These are phyloP conservation scores for Siphlonurus alternatus DNA, from an alignment of 2,888 invertebrate genomes.

Conservation along the genomic window DNA sequence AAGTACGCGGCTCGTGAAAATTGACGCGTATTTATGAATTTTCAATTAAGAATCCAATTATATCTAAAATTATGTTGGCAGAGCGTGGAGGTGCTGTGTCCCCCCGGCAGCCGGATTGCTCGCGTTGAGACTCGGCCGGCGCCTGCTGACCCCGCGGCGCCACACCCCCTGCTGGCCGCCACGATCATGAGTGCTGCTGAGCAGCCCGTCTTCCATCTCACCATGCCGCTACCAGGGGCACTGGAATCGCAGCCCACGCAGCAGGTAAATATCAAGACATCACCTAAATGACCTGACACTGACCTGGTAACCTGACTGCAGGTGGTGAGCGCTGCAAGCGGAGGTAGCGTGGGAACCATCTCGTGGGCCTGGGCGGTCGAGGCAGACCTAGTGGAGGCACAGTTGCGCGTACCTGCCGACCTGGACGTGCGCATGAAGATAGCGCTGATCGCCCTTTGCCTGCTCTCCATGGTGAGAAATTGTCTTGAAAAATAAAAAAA, in stretches of 20 bases:
- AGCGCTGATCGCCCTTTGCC: not conserved
- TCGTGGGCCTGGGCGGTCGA: not conserved
- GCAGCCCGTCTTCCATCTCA: not conserved
- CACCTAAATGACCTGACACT: not conserved
- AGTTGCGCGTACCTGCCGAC: not conserved
- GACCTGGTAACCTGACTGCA: not conserved
- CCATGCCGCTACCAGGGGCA: not conserved
- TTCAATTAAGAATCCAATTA: too few species aligned
- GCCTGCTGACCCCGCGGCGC: too few species aligned
- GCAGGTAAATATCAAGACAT: not conserved
- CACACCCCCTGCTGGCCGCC: not conserved
- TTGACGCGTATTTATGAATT: too few species aligned
- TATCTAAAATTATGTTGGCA: too few species aligned
- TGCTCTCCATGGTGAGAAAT: not conserved
- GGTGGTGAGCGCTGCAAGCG: not conserved
- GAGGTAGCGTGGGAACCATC: not conserved
- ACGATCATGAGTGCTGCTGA: not conserved
- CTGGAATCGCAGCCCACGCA: not conserved
- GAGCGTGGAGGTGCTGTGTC: not conserved
- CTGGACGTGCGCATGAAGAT: not conserved
- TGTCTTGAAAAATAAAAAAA: too few species aligned
- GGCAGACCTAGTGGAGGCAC: not conserved
- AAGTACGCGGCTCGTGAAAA: too few species aligned
- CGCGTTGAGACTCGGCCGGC: not conserved
- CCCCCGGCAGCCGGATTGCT: not conserved